Base-by-base conservation (phyloP, 1,140 invertebrate species). In the Cephus cinctus region DNA sequence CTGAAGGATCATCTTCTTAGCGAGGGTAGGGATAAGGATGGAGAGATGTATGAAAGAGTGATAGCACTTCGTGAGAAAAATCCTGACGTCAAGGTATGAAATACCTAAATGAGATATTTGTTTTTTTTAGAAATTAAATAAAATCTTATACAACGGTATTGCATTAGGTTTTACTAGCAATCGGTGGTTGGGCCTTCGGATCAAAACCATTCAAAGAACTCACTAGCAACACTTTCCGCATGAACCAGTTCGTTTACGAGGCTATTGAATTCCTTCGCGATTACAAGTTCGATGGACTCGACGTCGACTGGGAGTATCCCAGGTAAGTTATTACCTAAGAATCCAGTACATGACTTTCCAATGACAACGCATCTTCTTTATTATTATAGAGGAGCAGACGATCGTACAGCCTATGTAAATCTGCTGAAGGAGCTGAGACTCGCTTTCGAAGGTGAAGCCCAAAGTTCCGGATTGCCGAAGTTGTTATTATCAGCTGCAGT, bases 281-380 rank as follows among this genome's bases (percentile, higher is more conserved):
- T 63, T 89, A 91, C 56, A 88, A 92, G 69, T 96, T 98, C 67
- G 94, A 98, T 65, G 95, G 95, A 4, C 74, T 96, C n/a, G 94
- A 98, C 58, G 87, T 98, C 1, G 94, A 97, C 65, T 98, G 95
- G 94, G 94, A 98, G 76, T 96, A 96, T 75, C 94, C 94, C 2
- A 83, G 86, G 85, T 86, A 71, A 25, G n/a, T 8, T 8, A 27
- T 27, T 6, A 30, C 23, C 42, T 6, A 5, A 32, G 8, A 34
- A 14, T 5, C 5, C 32, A 16, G 9, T 46, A 8, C 15, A 11
- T 12, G 6, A 27, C 6, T 19, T 40, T 2, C 14, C 8, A 6
- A 41, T 8, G 18, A 8, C n/a, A 43, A 40, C 8, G 20, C 11
- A 42, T 22, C 14, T 9, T 30, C 22, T 53, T 23, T 32, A 36